These are phyloP conservation scores for Aselliscus stoliczkanus DNA, from an alignment of 2,797 vertebrate species.

Conservation along the genomic window DNA sequence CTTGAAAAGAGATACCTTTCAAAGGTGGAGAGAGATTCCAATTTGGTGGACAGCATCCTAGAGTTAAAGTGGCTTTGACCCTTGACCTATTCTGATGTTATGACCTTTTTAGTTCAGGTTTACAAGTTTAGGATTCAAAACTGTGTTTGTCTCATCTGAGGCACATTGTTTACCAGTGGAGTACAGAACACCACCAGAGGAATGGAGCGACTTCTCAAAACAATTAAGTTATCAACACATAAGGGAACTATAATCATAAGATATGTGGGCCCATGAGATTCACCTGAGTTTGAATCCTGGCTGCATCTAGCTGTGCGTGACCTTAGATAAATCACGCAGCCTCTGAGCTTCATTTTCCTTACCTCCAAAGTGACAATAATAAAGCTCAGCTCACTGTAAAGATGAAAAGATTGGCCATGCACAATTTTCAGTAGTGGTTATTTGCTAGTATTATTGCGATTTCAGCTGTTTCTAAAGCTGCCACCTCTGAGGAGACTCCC, in stretches of 20 bases:
- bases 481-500: background rate
- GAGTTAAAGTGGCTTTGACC: background rate
- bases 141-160: background rate
- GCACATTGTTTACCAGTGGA: background rate
- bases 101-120: background rate
- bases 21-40: background rate
- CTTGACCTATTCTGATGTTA: background rate
- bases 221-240: background rate
- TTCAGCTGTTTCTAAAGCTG: background rate
- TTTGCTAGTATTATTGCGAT: background rate
- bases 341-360: background rate
- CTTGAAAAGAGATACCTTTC: constrained; percentile 19
- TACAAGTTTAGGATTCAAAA: background rate
- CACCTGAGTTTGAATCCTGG: background rate
- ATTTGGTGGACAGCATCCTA: background rate
- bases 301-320: background rate
- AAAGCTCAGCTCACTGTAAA: background rate
- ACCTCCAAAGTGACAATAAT: background rate
- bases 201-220: background rate
- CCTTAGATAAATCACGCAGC: background rate
- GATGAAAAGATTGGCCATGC: background rate
- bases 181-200: background rate
- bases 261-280: background rate
- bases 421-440: background rate
- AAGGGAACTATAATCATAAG: background rate